Conservation (phyloP, 1,140 invertebrate genomes). For the Calycopis cecrops region DNA sequence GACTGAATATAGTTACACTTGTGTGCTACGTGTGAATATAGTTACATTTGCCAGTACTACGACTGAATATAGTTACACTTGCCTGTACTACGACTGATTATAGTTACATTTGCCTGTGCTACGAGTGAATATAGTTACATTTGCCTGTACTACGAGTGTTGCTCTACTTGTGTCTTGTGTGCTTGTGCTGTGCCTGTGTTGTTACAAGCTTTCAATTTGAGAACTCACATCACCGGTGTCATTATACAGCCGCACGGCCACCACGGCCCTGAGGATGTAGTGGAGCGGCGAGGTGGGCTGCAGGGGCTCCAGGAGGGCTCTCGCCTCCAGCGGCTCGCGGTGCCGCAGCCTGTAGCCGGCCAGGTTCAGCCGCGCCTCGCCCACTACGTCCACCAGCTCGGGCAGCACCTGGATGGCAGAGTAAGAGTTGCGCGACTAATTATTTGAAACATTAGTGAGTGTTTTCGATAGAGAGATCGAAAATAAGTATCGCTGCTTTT, state of each 20-base stretch:
- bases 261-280: constrained; percentile 97
- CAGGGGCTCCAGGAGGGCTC: constrained; percentile 92
- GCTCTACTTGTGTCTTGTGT: background rate
- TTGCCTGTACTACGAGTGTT: background rate
- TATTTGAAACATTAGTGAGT: background rate
- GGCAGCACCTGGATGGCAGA: constrained; percentile 84
- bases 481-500: too few species aligned
- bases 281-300: constrained; percentile 96
- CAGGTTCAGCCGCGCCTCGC: constrained; percentile 95
- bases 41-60: background rate
- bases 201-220: background rate
- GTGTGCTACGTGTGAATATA: too few species aligned
- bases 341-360: constrained; percentile 96
- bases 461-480: too few species aligned
- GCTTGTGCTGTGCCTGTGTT: background rate
- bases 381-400: constrained; percentile 94
- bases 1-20: too few species aligned
- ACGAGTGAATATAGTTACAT: background rate
- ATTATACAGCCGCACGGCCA: constrained; percentile 95
- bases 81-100: background rate
- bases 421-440: background rate
- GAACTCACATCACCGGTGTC: constrained; percentile 88
- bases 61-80: background rate
- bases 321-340: constrained; percentile 93
- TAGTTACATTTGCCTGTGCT: too few species aligned